Evolutionary conservation across 2,888 invertebrate species (phyloP).

Genomic region (Thalpophila matura): DNA sequence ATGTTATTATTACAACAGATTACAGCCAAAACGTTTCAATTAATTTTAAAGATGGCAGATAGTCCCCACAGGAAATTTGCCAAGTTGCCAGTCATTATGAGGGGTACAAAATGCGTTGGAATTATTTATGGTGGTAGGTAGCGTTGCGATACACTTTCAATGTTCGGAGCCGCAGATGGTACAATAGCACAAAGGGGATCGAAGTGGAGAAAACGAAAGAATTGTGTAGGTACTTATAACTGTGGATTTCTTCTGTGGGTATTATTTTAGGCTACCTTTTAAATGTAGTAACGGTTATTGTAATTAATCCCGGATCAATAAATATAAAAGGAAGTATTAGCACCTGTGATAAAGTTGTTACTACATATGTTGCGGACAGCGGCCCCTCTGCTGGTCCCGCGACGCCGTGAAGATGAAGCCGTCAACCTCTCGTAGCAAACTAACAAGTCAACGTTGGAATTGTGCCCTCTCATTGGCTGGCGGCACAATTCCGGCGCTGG

Average conservation of each 20-base stretch:
- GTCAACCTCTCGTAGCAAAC: too few species aligned
- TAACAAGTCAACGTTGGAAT: too few species aligned
- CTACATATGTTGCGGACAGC: too few species aligned
- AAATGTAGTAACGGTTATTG: too few species aligned
- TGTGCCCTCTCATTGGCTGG: too few species aligned
- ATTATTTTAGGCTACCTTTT: not conserved
- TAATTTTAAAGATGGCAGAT: constrained; percentile 74
- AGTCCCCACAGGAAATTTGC: constrained; percentile 72
- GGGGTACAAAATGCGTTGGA: constrained; percentile 62
- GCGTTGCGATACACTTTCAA: constrained; percentile 39
- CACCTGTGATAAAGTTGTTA: too few species aligned
- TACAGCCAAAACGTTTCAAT: constrained; percentile 73
- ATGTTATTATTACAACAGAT: constrained; percentile 68
- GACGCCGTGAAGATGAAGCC: too few species aligned
- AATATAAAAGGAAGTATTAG: too few species aligned
- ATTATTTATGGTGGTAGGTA: constrained; percentile 62
- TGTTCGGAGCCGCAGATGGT: constrained; percentile 24
- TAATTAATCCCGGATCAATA: too few species aligned
- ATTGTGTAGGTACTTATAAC: not conserved
- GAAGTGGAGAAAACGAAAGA: not conserved
- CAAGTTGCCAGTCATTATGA: constrained; percentile 71
- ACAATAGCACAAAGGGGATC: constrained; percentile 10
- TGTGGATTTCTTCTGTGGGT: not conserved
- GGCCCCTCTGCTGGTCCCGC: too few species aligned
- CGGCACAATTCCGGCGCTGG: too few species aligned